Base-by-base conservation (phyloP, 2,113 vertebrate species). In the Chaetodon trifascialis region DNA sequence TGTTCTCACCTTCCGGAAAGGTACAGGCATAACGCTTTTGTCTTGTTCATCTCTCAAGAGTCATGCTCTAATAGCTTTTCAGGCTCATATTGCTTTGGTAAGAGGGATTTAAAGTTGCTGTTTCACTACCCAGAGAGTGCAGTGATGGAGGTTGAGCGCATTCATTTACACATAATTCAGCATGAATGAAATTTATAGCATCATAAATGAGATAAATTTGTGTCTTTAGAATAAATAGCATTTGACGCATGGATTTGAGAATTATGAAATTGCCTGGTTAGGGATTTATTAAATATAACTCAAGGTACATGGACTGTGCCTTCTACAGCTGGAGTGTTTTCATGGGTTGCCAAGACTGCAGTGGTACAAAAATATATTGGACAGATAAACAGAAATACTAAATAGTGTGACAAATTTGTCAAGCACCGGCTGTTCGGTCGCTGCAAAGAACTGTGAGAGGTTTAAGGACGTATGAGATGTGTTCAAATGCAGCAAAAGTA, bases 11-110 rank as follows among this genome's bases (percentile, higher is more conserved):
- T 86, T 87, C 76, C 67, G 56, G 76, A 77, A 82, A 90, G 75
- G 87, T 89, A 79, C 76, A 85, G 88, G 72, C 72, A 46, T 86
- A 69, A 85, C 12, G 56, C 68, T 76, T 92, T 84, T 88, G 82
- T 92, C 87, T 89, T 84, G 73, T 92, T 88, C 80, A 88, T 91
- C 80, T 91, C 84, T 80, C 84, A 81, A 81, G 79, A 86, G 89
- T 86, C 85, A 91, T 87, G 88, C 79, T 91, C 86, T 88, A 89
- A 93, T 92, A 86, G 90, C 89, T 88, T 86, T 91, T 85, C 83
- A 79, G 86, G 66, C 84, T 93, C 68, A 58, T 81, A 83, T 85
- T 73, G 82, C 80, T 74, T 80, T 63, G 86, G 76, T 78, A 77
- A 90, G 76, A 88, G 82, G 86, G 84, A 89, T 90, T 90, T 90